These are phyloP conservation scores for Heliopora coerulea DNA, from an alignment of 92 coral and sea anemone species.

Conservation along the genomic window DNA sequence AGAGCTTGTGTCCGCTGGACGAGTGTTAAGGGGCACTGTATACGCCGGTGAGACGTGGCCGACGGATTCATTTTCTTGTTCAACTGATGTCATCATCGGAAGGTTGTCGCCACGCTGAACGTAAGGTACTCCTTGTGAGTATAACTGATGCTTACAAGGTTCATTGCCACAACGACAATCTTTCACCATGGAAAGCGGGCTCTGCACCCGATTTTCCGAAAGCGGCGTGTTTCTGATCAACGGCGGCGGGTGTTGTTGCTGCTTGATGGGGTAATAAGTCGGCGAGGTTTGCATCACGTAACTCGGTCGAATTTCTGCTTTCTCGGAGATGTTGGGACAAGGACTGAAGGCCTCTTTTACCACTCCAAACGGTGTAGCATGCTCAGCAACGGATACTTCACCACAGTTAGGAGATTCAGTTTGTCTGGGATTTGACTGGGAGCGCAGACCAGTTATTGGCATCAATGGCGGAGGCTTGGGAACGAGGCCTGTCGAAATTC, in stretches of 20 bases:
- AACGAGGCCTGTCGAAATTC: conserved; percentile 85
- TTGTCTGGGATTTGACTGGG: no score
- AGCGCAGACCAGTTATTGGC: conserved; percentile 82
- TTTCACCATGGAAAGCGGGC: background rate
- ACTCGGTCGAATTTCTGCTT: background rate
- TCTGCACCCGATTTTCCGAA: background rate
- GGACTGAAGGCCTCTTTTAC: background rate
- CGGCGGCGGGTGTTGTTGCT: conserved; percentile 38
- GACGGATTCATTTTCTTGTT: background rate
- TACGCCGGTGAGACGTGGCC: background rate
- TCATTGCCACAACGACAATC: conserved; percentile 18
- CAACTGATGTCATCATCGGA: background rate
- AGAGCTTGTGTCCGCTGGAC: background rate
- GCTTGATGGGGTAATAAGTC: conserved; percentile 3
- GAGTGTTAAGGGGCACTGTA: background rate
- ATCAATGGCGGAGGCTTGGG: conserved; percentile 95
- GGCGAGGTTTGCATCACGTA: background rate
- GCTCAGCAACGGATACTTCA: background rate
- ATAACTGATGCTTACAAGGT: conserved; percentile 30
- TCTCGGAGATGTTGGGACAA: background rate
- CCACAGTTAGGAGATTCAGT: no score
- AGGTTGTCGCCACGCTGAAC: conserved; percentile 1
- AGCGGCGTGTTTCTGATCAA: conserved; percentile 16
- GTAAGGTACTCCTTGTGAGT: conserved; percentile 36
- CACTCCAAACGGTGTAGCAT: background rate